These are phyloP conservation scores for Holacanthella duospinosa DNA, from an alignment of 2,888 invertebrate genomes.

Conservation along the genomic window DNA sequence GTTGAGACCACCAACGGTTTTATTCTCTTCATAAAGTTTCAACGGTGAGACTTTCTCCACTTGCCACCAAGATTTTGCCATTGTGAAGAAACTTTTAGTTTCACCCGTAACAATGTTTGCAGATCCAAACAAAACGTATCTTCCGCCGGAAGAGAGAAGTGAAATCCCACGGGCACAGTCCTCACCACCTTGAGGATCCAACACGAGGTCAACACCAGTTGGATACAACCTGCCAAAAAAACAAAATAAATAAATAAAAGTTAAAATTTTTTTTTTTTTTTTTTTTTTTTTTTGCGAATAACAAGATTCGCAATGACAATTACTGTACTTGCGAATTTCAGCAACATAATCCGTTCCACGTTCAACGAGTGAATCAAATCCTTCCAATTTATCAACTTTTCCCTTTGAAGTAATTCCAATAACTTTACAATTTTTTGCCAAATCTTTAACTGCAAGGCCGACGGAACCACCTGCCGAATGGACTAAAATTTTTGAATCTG, in stretches of 20 bases:
- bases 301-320: no score
- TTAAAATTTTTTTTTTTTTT: no score
- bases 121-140: slow-evolving; percentile 76
- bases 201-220: slow-evolving; percentile 72
- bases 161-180: slow-evolving; percentile 75
- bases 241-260: neutral
- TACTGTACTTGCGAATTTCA: slow-evolving; percentile 77
- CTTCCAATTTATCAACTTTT: slow-evolving; percentile 71
- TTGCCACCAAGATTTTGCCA: slow-evolving; percentile 75
- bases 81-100: slow-evolving; percentile 82
- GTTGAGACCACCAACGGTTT: slow-evolving; percentile 69
- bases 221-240: slow-evolving; percentile 50
- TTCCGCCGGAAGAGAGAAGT: slow-evolving; percentile 75
- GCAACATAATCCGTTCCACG: slow-evolving; percentile 68
- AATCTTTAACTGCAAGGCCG: slow-evolving; percentile 42
- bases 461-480: slow-evolving; percentile 82
- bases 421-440: slow-evolving; percentile 55
- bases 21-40: slow-evolving; percentile 80
- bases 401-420: slow-evolving; percentile 74
- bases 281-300: no score
- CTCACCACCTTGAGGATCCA: slow-evolving; percentile 80
- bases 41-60: slow-evolving; percentile 81
- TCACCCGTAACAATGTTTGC: slow-evolving; percentile 82
- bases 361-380: slow-evolving; percentile 66
- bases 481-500: slow-evolving; percentile 64